Conservation (phyloP, 2,113 vertebrate species). For the Gnathonemus longibarbis region DNA sequence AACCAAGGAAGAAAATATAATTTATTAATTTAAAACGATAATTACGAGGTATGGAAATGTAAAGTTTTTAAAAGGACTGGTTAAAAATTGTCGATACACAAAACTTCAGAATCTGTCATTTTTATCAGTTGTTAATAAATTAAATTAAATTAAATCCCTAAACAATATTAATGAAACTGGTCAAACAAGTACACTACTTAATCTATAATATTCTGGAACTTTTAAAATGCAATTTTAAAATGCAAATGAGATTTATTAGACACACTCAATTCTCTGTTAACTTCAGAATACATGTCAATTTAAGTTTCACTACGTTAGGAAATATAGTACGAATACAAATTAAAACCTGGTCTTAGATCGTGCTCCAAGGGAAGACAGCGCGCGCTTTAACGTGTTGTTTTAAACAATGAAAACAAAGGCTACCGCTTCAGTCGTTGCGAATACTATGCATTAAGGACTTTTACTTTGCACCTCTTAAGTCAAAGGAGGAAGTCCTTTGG, state of each 20-base stretch:
- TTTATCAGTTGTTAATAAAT: not conserved
- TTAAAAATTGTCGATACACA: not conserved
- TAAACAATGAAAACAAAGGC: not conserved
- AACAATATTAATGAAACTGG: conserved; percentile 2
- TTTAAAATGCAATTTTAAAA: not conserved
- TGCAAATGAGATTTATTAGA: not conserved
- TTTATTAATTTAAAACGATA: not conserved
- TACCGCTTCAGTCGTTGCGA: not conserved
- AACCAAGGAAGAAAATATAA: not conserved
- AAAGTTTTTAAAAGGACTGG: not conserved
- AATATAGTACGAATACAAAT: not conserved
- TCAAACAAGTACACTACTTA: not conserved
- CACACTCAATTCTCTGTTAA: not conserved
- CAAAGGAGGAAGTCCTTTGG: not conserved
- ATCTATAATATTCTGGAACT: not conserved
- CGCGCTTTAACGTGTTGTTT: not conserved
- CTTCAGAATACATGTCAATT: too few species aligned
- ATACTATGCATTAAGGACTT: not conserved
- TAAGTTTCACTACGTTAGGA: not conserved
- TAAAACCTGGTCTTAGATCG: not conserved
- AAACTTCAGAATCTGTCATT: not conserved
- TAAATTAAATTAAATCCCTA: not conserved
- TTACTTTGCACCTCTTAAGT: not conserved
- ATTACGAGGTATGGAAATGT: not conserved
- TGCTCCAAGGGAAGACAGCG: not conserved